Evolutionary conservation across 2,113 vertebrate species (phyloP), one percentile per base, ranked within the genome.

Genomic region (Pongo abelii): DNA sequence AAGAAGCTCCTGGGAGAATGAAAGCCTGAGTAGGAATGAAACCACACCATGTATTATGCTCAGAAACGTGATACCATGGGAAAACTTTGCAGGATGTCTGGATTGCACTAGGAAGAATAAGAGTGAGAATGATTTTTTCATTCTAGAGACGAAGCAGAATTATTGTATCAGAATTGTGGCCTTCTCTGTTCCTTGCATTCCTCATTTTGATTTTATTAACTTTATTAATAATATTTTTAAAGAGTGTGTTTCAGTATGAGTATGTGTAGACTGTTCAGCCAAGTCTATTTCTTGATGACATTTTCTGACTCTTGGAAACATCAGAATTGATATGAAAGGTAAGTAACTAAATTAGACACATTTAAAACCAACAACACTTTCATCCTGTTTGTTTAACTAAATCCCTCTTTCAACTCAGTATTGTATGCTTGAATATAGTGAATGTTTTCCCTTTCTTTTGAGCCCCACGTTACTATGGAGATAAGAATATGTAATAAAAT

Each of bases 291-390:
- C 89, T 98, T 96, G 84, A 93, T 97, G 97, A 95, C 85, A 88
- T 94, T 95, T 96, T 97, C 92, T 95, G 86, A 96, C 32, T 75
- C 89, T 96, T 95, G 95, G 96, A 97, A 95, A 95, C 77, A 43
- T 69, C 96, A 91, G 70, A 98, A 89, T 94, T 97, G 85, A 96
- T 87, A 84, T 94, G 78, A 95, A 96, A 98, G 98, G 98, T 98
- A 98, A 98, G 97, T 98, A 92, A 70, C 48, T 93, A 78, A 88
- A 86, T 97, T 95, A 95, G 90, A 95, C 69, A 90, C 57, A 80
- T 95, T 94, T 91, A 32, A 86, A 96, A 79, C n/a, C 78, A 91
- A 83, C 83, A 38, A 90, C 12, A 69, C 43, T 89, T 96, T 85
- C 48, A 89, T 96, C 30, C 59, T 93, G 0, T 83, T 97, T 97